A percentile compares a stretch with the other conserved stretches of the same genome.
These are phyloP conservation scores for Sebastes taczanowskii DNA, from an alignment of 2,797 vertebrate genomes.

Conservation along the genomic window DNA sequence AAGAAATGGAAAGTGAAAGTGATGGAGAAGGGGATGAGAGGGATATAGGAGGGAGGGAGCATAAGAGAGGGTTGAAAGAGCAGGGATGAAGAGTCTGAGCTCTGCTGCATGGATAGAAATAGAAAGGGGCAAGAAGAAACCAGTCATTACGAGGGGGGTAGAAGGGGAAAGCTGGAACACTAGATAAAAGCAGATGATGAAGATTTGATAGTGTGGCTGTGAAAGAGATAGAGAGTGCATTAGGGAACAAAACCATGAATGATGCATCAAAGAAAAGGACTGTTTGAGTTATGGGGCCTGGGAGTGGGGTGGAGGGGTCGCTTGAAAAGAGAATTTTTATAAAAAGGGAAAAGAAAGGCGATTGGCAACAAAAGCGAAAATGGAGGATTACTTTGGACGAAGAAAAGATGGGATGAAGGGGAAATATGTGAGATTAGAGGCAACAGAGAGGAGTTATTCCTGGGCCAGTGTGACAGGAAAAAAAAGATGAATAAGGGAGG, in stretches of 20 bases:
- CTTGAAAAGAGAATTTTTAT: conserved; percentile 57
- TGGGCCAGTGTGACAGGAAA: conserved; percentile 26
- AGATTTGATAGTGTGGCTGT: conserved; percentile 75
- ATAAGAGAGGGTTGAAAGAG: conserved; percentile 53
- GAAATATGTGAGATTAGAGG: conserved; percentile 43
- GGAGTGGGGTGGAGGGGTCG: conserved; percentile 15
- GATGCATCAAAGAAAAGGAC: conserved; percentile 74
- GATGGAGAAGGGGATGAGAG: conserved; percentile 51
- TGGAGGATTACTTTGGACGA: conserved; percentile 27
- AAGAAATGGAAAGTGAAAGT: conserved; percentile 49
- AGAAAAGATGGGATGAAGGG: conserved; percentile 37
- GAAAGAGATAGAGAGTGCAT: conserved; percentile 73
- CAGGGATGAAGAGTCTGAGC: conserved; percentile 39
- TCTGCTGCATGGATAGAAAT: conserved; percentile 54
- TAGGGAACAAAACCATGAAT: conserved; percentile 81
- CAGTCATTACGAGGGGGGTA: conserved; percentile 38
- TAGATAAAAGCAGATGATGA: conserved; percentile 75
- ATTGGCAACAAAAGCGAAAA: conserved; percentile 51
- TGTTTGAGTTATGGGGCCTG: conserved; percentile 59
- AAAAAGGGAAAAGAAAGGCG: conserved; percentile 22
- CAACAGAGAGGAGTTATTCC: conserved; percentile 46
- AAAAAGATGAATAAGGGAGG: conserved; percentile 4
- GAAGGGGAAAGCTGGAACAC: conserved; percentile 38
- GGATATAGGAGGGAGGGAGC: conserved; percentile 14
- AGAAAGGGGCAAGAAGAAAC: conserved; percentile 48